Conservation (phyloP, 23 tunicate species). For the Styela plicata region DNA sequence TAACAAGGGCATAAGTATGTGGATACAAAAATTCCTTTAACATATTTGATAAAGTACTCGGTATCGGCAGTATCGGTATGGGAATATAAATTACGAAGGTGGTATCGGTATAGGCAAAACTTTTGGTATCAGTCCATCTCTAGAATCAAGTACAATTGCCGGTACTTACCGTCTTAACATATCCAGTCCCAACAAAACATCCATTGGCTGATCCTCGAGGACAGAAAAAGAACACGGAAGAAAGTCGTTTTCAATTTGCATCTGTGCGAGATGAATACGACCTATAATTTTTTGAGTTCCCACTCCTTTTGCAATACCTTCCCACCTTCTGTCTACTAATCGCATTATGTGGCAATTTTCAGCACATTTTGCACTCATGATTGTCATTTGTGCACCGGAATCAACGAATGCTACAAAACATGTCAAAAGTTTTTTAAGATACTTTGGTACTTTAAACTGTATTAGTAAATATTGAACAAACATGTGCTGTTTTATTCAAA, state of each 20-base stretch:
- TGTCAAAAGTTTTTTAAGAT: neutral
- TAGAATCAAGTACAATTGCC: no score
- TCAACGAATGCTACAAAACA: constrained; percentile 82
- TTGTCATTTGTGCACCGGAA: constrained; percentile 99
- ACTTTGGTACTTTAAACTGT: no score
- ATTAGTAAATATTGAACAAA: no score
- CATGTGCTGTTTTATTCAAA: no score
- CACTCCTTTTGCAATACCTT: constrained; percentile 70
- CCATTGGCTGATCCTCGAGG: constrained; percentile 80
- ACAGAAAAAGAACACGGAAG: constrained; percentile 85
- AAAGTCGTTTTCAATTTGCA: constrained; percentile 87
- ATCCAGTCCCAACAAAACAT: constrained; percentile 67
- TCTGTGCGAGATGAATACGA: constrained; percentile 87
- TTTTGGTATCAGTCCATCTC: no score
- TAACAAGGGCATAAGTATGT: no score
- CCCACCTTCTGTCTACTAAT: constrained; percentile 78
- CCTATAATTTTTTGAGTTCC: constrained; percentile 95
- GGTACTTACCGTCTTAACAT: constrained; percentile 83
- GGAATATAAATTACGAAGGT: no score
- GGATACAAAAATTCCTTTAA: no score
- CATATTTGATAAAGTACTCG: no score
- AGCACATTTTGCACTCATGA: constrained; percentile 91
- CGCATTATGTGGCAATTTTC: constrained; percentile 88
- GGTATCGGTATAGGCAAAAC: no score
- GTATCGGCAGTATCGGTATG: no score